Conservation (phyloP, 2,113 vertebrate genomes). For the Pelodiscus sinensis region DNA sequence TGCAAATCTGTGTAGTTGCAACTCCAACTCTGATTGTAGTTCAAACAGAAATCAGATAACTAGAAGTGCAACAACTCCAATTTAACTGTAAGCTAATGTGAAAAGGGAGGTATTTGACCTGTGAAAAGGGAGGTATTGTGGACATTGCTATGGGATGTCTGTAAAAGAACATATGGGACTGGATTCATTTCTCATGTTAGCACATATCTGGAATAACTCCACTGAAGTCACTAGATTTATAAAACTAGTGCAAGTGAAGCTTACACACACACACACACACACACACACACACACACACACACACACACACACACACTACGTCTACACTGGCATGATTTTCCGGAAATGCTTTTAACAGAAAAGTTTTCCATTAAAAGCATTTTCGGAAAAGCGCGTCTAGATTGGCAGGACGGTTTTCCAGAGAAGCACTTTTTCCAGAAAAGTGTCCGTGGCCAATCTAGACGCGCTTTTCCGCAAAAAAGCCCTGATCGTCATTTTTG, state of each 20-base stretch:
- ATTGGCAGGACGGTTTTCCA: too few species aligned
- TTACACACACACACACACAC: too few species aligned
- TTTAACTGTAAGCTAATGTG: neutral
- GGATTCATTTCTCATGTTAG: neutral
- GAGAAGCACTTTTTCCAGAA: too few species aligned
- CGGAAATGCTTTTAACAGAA: too few species aligned
- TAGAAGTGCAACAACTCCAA: neutral
- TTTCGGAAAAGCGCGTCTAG: too few species aligned
- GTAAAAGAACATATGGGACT: neutral
- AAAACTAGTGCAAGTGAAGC: neutral
- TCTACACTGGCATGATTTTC: too few species aligned
- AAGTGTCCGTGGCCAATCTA: too few species aligned
- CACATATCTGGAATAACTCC: neutral
- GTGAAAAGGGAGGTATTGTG: neutral
- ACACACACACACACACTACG: too few species aligned
- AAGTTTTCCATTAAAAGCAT: too few species aligned
- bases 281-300: too few species aligned
- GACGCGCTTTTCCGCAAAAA: too few species aligned
- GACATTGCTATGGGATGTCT: neutral
- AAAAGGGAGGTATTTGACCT: neutral
- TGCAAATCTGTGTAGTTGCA: constrained; percentile 3
- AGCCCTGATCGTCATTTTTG: too few species aligned
- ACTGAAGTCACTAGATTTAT: neutral
- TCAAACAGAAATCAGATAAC: constrained; percentile 18
- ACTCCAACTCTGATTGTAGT: neutral